Evolutionary conservation across 2,113 vertebrate genomes (phyloP).

Genomic region (Camelus dromedarius): DNA sequence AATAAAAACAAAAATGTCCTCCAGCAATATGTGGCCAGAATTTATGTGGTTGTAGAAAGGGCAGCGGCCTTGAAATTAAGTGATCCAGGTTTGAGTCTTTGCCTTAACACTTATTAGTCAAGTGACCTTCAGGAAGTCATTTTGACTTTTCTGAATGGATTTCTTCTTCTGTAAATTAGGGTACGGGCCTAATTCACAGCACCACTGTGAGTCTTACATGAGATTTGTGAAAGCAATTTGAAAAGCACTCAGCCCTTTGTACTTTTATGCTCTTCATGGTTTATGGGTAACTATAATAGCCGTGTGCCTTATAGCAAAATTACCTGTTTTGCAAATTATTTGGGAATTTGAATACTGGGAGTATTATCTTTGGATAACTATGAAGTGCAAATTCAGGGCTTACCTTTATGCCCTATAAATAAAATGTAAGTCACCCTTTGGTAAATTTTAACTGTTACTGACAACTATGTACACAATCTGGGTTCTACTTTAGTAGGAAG

Average conservation of each 20-base stretch:
- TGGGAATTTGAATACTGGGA: not conserved
- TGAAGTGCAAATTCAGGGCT: not conserved
- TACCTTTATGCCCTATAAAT: not conserved
- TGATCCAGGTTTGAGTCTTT: not conserved
- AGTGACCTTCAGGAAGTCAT: not conserved
- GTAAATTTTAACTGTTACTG: not conserved
- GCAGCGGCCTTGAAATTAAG: not conserved
- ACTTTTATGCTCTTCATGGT: not conserved
- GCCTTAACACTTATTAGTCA: not conserved
- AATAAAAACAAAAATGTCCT: not conserved
- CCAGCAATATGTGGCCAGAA: not conserved
- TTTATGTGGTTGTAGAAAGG: not conserved
- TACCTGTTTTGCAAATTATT: not conserved
- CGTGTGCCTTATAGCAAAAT: not conserved
- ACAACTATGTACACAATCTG: not conserved
- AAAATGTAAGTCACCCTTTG: not conserved
- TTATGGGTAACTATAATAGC: not conserved
- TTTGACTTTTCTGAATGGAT: not conserved
- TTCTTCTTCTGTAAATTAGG: not conserved
- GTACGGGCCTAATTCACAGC: not conserved
- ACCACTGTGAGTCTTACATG: not conserved
- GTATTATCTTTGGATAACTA: not conserved
- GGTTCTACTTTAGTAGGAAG: slow-evolving; percentile 36
- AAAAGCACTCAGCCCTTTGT: not conserved
- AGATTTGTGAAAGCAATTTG: not conserved